Conservation (phyloP, 2,113 vertebrate genomes). For the Pangasianodon gigas region DNA sequence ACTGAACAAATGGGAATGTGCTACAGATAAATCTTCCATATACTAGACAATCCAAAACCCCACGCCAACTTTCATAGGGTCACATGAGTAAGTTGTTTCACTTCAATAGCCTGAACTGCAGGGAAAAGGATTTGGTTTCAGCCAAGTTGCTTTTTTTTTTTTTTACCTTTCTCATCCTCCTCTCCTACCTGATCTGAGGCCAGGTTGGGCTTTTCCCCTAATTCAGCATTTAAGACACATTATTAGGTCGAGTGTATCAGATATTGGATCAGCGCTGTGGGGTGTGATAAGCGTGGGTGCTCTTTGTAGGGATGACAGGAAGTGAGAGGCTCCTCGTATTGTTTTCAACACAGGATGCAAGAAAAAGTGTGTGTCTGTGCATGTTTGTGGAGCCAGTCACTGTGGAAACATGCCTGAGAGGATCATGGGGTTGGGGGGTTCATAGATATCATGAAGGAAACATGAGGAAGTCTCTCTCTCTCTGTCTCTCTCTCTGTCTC, state of each 20-base stretch:
- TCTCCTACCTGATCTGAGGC: neutral
- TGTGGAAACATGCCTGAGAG: conserved; percentile 34
- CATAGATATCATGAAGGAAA: conserved; percentile 4
- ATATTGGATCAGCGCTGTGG: conserved; percentile 23
- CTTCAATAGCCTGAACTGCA: neutral
- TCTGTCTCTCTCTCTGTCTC: neutral
- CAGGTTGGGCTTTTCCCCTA: neutral
- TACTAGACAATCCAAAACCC: neutral
- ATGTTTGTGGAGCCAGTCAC: conserved; percentile 35
- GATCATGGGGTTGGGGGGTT: conserved; percentile 2
- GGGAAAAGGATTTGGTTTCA: neutral
- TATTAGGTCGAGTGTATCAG: neutral
- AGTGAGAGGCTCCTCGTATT: conserved; percentile 47
- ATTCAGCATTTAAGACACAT: neutral
- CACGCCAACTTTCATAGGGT: neutral
- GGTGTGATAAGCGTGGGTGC: conserved; percentile 27
- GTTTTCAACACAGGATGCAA: conserved; percentile 53
- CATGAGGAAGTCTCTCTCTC: neutral
- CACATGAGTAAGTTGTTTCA: neutral
- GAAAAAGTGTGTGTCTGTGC: conserved; percentile 35
- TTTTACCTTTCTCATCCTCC: neutral
- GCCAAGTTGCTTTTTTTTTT: neutral
- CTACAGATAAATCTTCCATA: neutral
- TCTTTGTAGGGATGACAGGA: conserved; percentile 44
- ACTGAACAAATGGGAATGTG: neutral